Conservation (phyloP, 2,797 vertebrate genomes). For the Luscinia megarhynchos region DNA sequence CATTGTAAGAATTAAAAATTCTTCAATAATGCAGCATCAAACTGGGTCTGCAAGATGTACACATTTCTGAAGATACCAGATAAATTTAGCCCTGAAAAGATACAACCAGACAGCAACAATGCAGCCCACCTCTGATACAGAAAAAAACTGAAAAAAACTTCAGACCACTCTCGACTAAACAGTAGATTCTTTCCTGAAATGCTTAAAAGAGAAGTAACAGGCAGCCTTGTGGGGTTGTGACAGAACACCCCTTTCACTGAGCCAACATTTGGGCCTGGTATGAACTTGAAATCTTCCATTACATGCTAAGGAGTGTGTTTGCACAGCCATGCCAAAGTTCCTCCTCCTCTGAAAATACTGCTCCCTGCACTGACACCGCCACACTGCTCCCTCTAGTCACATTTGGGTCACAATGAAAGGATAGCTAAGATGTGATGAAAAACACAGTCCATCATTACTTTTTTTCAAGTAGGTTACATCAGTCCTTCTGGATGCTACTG, state of each 20-base stretch:
- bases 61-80: background rate
- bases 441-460: background rate
- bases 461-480: conserved; percentile 57
- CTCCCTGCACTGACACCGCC: background rate
- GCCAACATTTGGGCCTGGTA: background rate
- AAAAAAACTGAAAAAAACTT: background rate
- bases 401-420: background rate
- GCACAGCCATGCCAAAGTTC: background rate
- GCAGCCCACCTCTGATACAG: background rate
- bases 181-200: background rate
- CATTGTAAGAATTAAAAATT: background rate
- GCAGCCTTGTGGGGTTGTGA: background rate
- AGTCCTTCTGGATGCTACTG: conserved; percentile 12
- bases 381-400: background rate
- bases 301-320: background rate
- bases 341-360: background rate
- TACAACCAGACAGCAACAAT: fast-evolving
- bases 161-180: background rate
- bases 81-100: background rate
- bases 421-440: background rate
- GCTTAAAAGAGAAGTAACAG: background rate
- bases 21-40: background rate
- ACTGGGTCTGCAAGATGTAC: background rate
- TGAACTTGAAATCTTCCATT: background rate
- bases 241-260: background rate